Base-by-base conservation (phyloP, 64 coral and sea anemone genomes). In the Stylophora pistillata region DNA sequence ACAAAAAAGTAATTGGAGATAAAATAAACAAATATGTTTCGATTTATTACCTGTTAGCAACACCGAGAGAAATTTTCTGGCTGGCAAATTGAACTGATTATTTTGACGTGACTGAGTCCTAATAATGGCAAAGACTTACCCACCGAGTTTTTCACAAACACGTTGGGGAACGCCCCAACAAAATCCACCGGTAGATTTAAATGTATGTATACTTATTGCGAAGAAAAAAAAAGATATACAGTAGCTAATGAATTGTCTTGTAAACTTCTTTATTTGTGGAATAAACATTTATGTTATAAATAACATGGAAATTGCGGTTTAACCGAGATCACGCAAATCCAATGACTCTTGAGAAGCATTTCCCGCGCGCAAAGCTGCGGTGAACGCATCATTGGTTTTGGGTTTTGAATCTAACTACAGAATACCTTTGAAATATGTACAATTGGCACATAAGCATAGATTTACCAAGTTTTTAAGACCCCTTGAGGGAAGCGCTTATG, bases 1-100 rank as follows among this genome's bases (percentile, higher is more conserved):
- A 21, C 10, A 15, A 32, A 37, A 17, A 69, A 84, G 80, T 84
- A 60, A 84, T 70, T 47, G 18, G 80, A 84, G 63, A 84, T 84
- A 53, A 84, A 84, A 53, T 69, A 84, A 84, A 84, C 80, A 84
- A 84, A 84, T 84, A 63, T 68, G 80, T 84, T 84, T 69, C 80
- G 60, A 84, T 84, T 84, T 69, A 84, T 62, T 30, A 82, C 58
- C 34, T 59, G 76, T 60, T 61, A 82, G 29, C 31, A 52, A 69
- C 80, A 84, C 61, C 80, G 58, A 32, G 23, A 41, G 15, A 33
- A 68, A n/a, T 25, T 0, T 68, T 25, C 23, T 28, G 12, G n/a
- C 64, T 68, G 64, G 23, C 21, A 68, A n/a, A 68, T 68, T 68
- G n/a, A n/a, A 64, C 17, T 21, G 10, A 68, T 25, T 10, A n/a